phyloP scores from a whole-genome alignment of 2,888 invertebrate genomes.

The Colostygia pectinataria region DNA sequence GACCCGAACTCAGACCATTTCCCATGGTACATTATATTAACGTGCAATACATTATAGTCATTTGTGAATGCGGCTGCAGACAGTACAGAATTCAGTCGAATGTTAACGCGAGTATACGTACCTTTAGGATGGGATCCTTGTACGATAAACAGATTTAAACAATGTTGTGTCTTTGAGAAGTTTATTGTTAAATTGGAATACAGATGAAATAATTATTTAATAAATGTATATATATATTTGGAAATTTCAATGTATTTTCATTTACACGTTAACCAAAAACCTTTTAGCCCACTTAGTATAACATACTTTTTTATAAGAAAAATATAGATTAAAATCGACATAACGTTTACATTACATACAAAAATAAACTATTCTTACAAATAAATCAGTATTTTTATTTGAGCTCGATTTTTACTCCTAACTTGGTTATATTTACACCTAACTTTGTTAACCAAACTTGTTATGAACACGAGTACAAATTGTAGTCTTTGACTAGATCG shows the following conservation, averaged over 20 bases:
- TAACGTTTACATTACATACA: conserved; percentile 23
- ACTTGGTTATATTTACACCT: not conserved
- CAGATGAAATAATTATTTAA: conserved; percentile 82
- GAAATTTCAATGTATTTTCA: conserved; percentile 66
- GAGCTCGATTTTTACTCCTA: not conserved
- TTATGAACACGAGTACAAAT: not conserved
- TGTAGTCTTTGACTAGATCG: conserved; percentile 1
- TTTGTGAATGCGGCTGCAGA: conserved; percentile 33
- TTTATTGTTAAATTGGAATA: conserved; percentile 84
- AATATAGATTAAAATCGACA: not conserved
- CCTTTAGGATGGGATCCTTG: conserved; percentile 67
- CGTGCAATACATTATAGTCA: conserved; percentile 35
- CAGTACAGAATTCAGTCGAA: not conserved
- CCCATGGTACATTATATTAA: not conserved
- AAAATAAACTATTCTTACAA: conserved; percentile 38
- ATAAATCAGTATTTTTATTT: conserved; percentile 15
- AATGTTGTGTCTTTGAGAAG: conserved; percentile 83
- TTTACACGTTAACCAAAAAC: conserved; percentile 3
- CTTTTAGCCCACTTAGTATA: not conserved
- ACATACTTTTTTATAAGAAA: not conserved
- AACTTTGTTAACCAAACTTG: not conserved
- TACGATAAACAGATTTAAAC: conserved; percentile 73
- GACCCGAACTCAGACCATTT: not conserved
- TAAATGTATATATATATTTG: conserved; percentile 84
- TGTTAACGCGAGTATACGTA: conserved; percentile 49